Base-by-base conservation (phyloP, 2,888 invertebrate genomes). In the Ochropacha duplaris region DNA sequence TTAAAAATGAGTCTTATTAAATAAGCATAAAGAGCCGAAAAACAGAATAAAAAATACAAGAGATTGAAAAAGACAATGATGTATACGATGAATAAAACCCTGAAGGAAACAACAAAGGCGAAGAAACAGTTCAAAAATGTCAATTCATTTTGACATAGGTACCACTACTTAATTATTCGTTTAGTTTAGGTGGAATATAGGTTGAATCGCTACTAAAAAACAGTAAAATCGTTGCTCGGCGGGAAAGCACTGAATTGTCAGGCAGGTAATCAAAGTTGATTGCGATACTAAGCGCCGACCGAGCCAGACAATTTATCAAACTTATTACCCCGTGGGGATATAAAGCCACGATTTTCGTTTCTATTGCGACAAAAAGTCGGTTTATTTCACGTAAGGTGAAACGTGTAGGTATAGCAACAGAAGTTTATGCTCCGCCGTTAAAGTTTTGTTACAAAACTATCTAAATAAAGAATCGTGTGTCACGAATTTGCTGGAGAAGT, bases 301-400 rank as follows among this genome's bases (percentile, higher is more conserved):
- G 50, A 36, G 31, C 55, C 19, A 34, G 34, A 50, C 60, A 55
- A 67, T 62, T 62, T 65, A 66, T 61, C 60, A 56, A 60, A 59
- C 56, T 58, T 60, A 65, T 65, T 61, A 60, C 50, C 54, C 54
- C 58, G 50, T 12, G 9, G 59, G 61, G 56, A 58, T 34, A 54
- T 16, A 39, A 56, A 28, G 52, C 54, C 50, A 31, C 57, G 56
- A 58, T 54, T 65, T 65, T 57, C 49, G 57, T 63, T 58, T 59
- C 57, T 55, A 59, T 62, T 62, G 60, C 49, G 54, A 34, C 39
- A 52, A 50, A 39, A 58, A 62, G 22, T 44, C 14, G 39, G 50
- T 19, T 54, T 44, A 50, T 58, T 56, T 62, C 44, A 56, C 52
- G 16, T 56, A 22, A 50, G 44, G 44, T 44, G 44, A 44, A 44